These are phyloP conservation scores for Mesorhabditis sp. DNA, from an alignment of 2,888 invertebrate genomes.

Conservation along the genomic window DNA sequence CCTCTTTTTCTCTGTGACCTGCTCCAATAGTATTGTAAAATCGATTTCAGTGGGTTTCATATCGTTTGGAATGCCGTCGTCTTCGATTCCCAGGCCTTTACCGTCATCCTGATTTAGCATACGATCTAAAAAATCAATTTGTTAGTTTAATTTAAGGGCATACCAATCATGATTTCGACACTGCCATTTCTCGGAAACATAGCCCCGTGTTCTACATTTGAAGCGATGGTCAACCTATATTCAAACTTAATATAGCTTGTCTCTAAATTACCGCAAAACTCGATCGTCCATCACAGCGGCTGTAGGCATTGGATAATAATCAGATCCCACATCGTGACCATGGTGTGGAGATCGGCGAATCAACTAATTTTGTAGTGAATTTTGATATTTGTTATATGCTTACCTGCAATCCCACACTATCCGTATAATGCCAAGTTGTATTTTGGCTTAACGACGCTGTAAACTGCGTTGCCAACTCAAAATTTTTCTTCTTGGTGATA, in stretches of 20 bases:
- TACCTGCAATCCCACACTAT: slow-evolving; percentile 40
- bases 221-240: slow-evolving; percentile 14
- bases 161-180: slow-evolving; percentile 25
- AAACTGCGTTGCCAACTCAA: slow-evolving; percentile 27
- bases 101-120: slow-evolving; percentile 44
- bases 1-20: slow-evolving; percentile 5
- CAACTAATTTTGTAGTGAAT: slow-evolving; percentile 13
- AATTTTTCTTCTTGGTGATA: slow-evolving; percentile 25
- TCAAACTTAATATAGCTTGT: slow-evolving; percentile 10
- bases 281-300: slow-evolving; percentile 27
- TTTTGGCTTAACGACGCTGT: slow-evolving; percentile 15
- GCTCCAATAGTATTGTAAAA: slow-evolving; percentile 29
- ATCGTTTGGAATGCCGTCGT: slow-evolving; percentile 34
- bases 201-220: slow-evolving; percentile 26
- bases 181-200: slow-evolving; percentile 12
- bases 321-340: slow-evolving; percentile 17
- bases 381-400: background rate
- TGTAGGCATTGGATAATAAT: slow-evolving; percentile 47
- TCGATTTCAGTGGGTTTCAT: slow-evolving; percentile 34
- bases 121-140: slow-evolving; percentile 22
- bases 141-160: background rate
- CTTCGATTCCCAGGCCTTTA: slow-evolving; percentile 33
- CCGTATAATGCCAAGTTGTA: slow-evolving; percentile 16
- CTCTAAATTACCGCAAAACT: slow-evolving; percentile 13
- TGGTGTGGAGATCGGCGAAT: slow-evolving; percentile 23